Evolutionary conservation across 2,797 vertebrate species (phyloP), one percentile per base, ranked within the genome.

Genomic region (Micromesistius poutassou): DNA sequence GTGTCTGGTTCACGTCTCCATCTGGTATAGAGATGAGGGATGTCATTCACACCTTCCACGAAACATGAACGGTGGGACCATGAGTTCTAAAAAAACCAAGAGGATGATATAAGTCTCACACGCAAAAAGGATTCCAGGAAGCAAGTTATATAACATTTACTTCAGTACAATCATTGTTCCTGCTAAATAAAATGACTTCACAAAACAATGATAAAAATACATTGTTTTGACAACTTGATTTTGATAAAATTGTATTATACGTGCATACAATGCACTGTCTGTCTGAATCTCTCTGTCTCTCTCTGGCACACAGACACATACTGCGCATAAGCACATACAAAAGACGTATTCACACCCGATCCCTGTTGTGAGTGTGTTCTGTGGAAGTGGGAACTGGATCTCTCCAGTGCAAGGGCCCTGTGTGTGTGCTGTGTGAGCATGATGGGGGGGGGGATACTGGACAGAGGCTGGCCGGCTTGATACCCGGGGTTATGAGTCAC

Each of bases 401-500:
- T 68, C 22, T 8, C 5, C 50, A 25, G 50, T 25, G 22, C n/a
- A n/a, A 6, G 50, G 46, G 46, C 3, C 1, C 16, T 66, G 62
- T 66, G 25, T 66, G 62, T 28, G 62, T 66, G 62, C 25, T 68
- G n/a, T 28, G 28, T 10, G 36, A 71, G 33, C 55, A n/a, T 85
- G 35, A 71, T 68, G 50, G 86, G 81, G 79, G 87, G 50, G 86
- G 81, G 79, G 87, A 83, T 84, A 86, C 87, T 85, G 77, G 77
- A 74, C 82, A 82, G 81, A 77, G 85, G 84, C 77, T 86, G 83
- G 81, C 86, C 79, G 89, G 84, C 84, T 38, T 85, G 85, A 91
- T 90, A 84, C 78, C 83, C 91, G 38, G 87, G 86, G 86, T 88
- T 87, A 91, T 91, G 91, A 93, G 92, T 93, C 92, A 93, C 86